Percentiles rank a stretch among this genome's conserved stretches.
These are phyloP conservation scores for Hypolimnas misippus DNA, from an alignment of 2,888 invertebrate species.

Conservation along the genomic window DNA sequence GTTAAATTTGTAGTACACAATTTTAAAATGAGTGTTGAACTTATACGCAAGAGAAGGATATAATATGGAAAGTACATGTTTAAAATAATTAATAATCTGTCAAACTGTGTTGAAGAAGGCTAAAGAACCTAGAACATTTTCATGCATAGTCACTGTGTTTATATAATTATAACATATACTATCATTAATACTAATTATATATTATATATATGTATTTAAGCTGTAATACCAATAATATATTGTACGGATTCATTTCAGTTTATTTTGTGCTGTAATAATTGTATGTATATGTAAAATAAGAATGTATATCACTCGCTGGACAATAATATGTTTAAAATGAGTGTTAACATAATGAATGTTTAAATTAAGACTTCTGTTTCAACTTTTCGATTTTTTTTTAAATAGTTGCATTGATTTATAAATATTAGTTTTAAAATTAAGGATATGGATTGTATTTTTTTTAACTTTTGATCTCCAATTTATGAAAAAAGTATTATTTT, in stretches of 20 bases:
- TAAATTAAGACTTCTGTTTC: not conserved
- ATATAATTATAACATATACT: not conserved
- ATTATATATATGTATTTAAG: not conserved
- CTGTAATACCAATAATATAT: not conserved
- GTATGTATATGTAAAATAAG: not conserved
- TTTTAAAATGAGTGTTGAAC: no score
- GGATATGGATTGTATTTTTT: not conserved
- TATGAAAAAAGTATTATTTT: constrained; percentile 17
- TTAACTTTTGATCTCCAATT: constrained; percentile 7
- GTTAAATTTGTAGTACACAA: no score
- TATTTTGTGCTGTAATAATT: constrained; percentile 1
- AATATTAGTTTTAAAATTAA: not conserved
- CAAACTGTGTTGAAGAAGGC: no score
- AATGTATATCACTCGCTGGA: constrained; percentile 35
- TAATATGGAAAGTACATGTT: no score
- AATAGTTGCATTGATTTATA: constrained; percentile 1
- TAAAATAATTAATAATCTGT: no score
- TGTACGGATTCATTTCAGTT: no score
- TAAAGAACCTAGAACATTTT: no score
- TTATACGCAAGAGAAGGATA: no score
- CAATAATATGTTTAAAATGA: constrained; percentile 39
- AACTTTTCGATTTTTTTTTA: not conserved
- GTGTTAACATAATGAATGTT: not conserved
- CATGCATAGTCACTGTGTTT: no score
- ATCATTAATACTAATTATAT: not conserved